These are phyloP conservation scores for Trilocha varians DNA, from an alignment of 2,888 invertebrate species.

Conservation along the genomic window DNA sequence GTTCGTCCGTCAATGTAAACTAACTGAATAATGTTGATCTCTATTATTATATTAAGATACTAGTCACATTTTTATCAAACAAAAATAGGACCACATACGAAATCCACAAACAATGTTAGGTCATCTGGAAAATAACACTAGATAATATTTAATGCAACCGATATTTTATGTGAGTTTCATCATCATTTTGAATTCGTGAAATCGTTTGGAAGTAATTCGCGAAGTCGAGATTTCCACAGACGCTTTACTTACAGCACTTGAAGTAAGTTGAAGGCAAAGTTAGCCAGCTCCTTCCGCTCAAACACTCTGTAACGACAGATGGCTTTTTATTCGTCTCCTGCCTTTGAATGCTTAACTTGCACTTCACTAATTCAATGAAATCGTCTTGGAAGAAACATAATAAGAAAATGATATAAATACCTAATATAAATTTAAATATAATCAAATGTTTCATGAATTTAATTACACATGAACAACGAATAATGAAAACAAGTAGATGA, in stretches of 20 bases:
- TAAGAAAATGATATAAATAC: too few species aligned
- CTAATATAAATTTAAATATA: too few species aligned
- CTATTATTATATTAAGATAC: too few species aligned
- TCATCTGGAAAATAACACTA: neutral
- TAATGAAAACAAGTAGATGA: too few species aligned
- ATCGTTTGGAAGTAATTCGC: slow-evolving; percentile 58
- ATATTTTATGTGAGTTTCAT: slow-evolving; percentile 26
- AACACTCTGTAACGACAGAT: slow-evolving; percentile 46
- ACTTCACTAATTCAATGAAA: neutral
- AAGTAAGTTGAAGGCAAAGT: slow-evolving; percentile 50
- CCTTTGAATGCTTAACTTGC: neutral
- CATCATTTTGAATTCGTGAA: slow-evolving; percentile 52
- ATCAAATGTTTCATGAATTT: too few species aligned
- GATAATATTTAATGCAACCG: neutral
- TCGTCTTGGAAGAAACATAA: too few species aligned
- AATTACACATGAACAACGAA: too few species aligned
- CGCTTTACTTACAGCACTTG: slow-evolving; percentile 49
- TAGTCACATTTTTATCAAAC: too few species aligned
- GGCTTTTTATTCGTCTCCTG: neutral
- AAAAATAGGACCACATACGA: too few species aligned
- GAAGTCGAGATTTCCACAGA: slow-evolving; percentile 46
- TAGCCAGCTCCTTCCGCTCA: slow-evolving; percentile 42
- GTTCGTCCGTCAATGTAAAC: too few species aligned
- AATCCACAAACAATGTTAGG: too few species aligned
- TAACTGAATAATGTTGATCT: too few species aligned